A percentile compares a stretch with the other conserved stretches of the same genome.
phyloP scores from a whole-genome alignment of 2,888 invertebrate species.

The Patella depressa region DNA sequence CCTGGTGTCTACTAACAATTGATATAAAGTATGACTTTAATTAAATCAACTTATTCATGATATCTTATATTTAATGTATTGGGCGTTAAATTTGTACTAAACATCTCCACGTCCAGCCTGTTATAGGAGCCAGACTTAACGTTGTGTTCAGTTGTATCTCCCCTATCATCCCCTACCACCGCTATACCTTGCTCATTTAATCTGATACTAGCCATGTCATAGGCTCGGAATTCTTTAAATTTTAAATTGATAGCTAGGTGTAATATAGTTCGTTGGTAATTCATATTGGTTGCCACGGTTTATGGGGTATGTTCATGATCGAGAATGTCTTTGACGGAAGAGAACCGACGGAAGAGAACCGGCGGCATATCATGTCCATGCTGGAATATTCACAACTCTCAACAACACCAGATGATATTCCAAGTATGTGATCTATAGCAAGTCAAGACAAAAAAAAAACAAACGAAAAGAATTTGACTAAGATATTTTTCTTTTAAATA shows the following conservation, averaged over 20 bases:
- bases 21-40: background rate
- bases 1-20: background rate
- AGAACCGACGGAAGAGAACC: slow-evolving; percentile 1
- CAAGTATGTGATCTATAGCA: too few species aligned
- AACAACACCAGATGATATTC: too few species aligned
- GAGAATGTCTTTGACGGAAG: background rate
- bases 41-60: background rate
- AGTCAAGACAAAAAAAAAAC: too few species aligned
- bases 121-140: slow-evolving; percentile 26
- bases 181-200: background rate
- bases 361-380: too few species aligned
- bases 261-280: background rate
- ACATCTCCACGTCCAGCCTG: slow-evolving; percentile 14
- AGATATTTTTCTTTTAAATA: too few species aligned
- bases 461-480: too few species aligned
- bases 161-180: slow-evolving; percentile 23
- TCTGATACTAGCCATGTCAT: background rate
- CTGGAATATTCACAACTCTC: too few species aligned
- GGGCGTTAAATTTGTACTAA: slow-evolving; percentile 12
- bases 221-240: background rate
- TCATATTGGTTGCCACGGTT: slow-evolving; percentile 2
- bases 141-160: slow-evolving; percentile 22
- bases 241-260: background rate
- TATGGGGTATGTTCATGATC: slow-evolving; percentile 4
- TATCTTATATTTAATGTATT: slow-evolving; percentile 1